Conservation (phyloP, 2,888 invertebrate species). For the Ctena decussata region DNA sequence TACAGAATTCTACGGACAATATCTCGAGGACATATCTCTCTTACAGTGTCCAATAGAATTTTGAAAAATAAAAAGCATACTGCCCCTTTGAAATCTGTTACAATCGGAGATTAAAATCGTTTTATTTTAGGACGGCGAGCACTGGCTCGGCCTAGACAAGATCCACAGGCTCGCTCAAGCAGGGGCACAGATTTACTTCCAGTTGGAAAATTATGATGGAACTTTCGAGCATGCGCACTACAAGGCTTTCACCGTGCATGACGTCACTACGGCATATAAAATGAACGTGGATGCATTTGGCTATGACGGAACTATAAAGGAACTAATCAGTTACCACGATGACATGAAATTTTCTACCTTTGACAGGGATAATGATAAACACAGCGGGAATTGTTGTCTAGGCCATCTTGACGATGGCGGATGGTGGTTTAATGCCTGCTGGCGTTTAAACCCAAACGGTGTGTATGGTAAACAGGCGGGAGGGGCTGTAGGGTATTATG, state of each 20-base stretch:
- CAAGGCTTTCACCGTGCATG: no score
- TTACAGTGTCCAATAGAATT: no score
- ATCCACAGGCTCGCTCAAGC: constrained; percentile 93
- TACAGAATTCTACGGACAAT: no score
- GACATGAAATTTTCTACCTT: constrained; percentile 96
- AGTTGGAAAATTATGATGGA: no score
- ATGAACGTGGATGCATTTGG: constrained; percentile 91
- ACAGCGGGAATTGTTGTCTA: neutral
- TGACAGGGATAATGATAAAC: no score
- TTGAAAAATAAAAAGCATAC: no score
- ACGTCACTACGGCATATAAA: constrained; percentile 91
- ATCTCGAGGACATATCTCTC: no score
- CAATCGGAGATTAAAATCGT: no score
- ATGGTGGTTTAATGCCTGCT: constrained; percentile 46
- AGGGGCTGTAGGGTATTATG: constrained; percentile 29
- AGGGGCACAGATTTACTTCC: constrained; percentile 91
- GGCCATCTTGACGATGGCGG: constrained; percentile 26
- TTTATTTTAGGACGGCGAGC: no score
- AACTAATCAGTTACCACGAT: constrained; percentile 95
- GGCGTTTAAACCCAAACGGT: constrained; percentile 36
- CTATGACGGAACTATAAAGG: constrained; percentile 94
- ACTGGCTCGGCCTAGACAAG: no score
- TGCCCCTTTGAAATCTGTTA: no score
- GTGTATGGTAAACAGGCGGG: constrained; percentile 15
- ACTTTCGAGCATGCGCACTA: no score